Evolutionary conservation across 2,797 vertebrate species (phyloP), one percentile per base, ranked within the genome.

Genomic region (Chloroceryle amazona): DNA sequence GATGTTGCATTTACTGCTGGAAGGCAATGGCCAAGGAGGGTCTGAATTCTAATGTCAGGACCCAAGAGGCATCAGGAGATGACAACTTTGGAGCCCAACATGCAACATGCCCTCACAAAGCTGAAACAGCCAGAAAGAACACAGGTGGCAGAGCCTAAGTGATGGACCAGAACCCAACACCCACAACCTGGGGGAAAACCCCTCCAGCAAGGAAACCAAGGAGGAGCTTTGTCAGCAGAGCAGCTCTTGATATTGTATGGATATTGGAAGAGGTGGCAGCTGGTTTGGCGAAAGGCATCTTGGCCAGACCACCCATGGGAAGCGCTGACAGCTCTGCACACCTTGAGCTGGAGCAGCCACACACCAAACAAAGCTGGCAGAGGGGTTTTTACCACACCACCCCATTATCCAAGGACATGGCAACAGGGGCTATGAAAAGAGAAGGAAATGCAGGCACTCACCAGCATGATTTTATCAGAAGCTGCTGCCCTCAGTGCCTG

Each of bases 281-380:
- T 1, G 0, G 55, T 51, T 61, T 42, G 46, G 54, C 0, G 2
- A 75, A 68, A 25, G n/a, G 46, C 1, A 1, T 33, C 33, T 60
- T 66, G 37, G 29, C 51, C 46, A 25, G 23, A 29, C 29, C 47
- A 14, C 21, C 39, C 41, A 41, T 0, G 1, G 39, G 29, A 61
- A 39, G 15, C 3, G 1, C 23, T 0, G 1, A 52, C 0, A 1
- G 61, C 76, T 73, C 29, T 11, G 1, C 55, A 10, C 15, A 46
- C 23, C 42, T 16, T n/a, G 13, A 65, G 29, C 62, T 21, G 26
- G 28, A 62, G 28, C 18, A 42, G 17, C 44, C 44, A n/a, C 0
- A 3, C 3, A 11, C 44, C 16, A n/a, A n/a, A 14, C 44, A 20
- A 44, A 51, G 44, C 52, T 46, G 76, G 60, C 37, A 51, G 60